Evolutionary conservation across 2,888 invertebrate genomes (phyloP), one percentile per base, ranked within the genome.

Genomic region (Andrena camellia): DNA sequence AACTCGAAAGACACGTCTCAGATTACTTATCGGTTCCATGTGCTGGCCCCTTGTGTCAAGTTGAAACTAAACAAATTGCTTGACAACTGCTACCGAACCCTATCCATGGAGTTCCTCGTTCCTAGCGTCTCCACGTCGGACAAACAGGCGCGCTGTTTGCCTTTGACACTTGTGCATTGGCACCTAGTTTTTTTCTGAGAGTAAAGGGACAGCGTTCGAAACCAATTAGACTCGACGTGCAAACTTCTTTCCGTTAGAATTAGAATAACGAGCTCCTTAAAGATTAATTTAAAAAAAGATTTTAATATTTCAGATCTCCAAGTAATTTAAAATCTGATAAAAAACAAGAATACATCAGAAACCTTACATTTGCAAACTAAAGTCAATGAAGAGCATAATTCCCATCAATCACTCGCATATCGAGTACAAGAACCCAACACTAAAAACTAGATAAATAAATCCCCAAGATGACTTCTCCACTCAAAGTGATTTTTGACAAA

Each of bases 31-130:
- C 82, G 89, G 78, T 79, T 78, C 86, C 88, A 90, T 84, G 83
- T 87, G 87, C 76, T 74, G 66, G 35, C 26, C 52, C 71, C 70
- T 35, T 35, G 88, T 84, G 90, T 91, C 92, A 91, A 91, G 90
- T 91, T 91, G 88, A 92, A 92, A 89, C 90, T 90, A 89, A 92
- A 92, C 91, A 90, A 92, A 92, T 91, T 90, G 88, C 87, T 87
- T 62, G 78, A 84, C 86, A 73, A 79, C 76, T 52, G 23, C 57
- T 70, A 70, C 78, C 69, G 85, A 81, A 89, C 81, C 83, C 86
- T 81, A 83, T 82, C 80, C 81, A 48, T 33, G 60, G 54, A 81
- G 84, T 64, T 72, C 66, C 26, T 60, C 20, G 26, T 66, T 54
- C 42, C 60, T 31, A 83, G 69, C 64, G 13, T 33, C 66, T 83